Conservation (phyloP, 2,113 vertebrate genomes). For the Thomomys bottae region DNA sequence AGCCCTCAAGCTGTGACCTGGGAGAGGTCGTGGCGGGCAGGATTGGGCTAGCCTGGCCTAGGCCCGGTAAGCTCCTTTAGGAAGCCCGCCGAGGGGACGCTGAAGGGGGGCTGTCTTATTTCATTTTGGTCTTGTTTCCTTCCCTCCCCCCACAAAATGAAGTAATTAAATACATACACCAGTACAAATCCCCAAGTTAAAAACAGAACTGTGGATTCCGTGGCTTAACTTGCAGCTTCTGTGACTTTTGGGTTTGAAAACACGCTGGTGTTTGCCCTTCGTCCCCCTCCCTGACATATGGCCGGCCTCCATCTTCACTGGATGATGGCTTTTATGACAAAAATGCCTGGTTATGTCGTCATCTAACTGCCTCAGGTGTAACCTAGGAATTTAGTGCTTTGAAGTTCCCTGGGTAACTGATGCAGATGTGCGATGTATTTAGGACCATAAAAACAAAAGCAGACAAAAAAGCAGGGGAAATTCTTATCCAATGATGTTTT, state of each 20-base stretch:
- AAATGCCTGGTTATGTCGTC: background rate
- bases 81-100: too few relatives aligned
- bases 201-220: background rate
- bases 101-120: too few relatives aligned
- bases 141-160: background rate
- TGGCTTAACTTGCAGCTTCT: background rate
- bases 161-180: background rate
- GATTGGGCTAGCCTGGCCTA: too few relatives aligned
- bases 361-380: background rate
- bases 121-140: background rate
- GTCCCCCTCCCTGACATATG: background rate
- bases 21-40: too few relatives aligned
- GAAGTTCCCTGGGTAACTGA: background rate
- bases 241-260: background rate
- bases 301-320: background rate
- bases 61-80: too few relatives aligned
- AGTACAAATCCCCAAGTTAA: too few relatives aligned
- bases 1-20: too few relatives aligned
- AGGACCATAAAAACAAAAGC: background rate
- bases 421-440: background rate
- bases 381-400: background rate
- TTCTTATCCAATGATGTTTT: background rate
- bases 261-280: background rate
- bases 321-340: background rate
- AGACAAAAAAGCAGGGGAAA: background rate